Evolutionary conservation across 2,113 vertebrate genomes (phyloP).

Genomic region (Dasyprocta punctata): DNA sequence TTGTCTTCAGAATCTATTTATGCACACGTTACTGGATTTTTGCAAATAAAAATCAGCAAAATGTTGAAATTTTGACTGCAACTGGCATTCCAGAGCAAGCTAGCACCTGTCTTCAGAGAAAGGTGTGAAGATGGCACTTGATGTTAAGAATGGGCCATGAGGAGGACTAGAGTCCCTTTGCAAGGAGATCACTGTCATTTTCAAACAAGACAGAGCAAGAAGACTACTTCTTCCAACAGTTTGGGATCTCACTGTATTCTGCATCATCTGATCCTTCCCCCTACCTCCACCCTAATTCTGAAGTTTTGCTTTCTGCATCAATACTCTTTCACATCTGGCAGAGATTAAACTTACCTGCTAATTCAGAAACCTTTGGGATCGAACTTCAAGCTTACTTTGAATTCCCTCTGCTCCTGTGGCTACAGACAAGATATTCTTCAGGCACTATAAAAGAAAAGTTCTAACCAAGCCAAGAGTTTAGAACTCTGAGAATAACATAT

Average conservation of each 20-base stretch:
- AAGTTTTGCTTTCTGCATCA: background rate
- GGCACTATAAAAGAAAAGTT: background rate
- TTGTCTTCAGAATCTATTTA: background rate
- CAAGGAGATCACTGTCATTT: background rate
- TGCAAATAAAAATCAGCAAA: background rate
- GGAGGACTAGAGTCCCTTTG: background rate
- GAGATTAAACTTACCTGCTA: background rate
- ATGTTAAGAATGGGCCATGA: background rate
- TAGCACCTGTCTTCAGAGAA: background rate
- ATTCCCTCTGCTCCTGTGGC: background rate
- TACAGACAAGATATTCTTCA: background rate
- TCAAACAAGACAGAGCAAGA: background rate
- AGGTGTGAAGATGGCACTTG: background rate
- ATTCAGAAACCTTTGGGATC: background rate
- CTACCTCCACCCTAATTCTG: background rate
- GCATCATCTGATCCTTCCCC: background rate
- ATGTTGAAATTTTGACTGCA: background rate
- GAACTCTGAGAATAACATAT: background rate
- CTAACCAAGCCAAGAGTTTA: slow-evolving; percentile 11
- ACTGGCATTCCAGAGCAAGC: background rate
- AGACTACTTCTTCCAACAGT: background rate
- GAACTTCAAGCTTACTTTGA: background rate
- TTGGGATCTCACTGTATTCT: background rate
- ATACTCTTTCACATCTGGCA: background rate
- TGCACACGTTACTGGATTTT: background rate